Evolutionary conservation across 2,113 vertebrate genomes (phyloP).

Genomic region (Numida meleagris): DNA sequence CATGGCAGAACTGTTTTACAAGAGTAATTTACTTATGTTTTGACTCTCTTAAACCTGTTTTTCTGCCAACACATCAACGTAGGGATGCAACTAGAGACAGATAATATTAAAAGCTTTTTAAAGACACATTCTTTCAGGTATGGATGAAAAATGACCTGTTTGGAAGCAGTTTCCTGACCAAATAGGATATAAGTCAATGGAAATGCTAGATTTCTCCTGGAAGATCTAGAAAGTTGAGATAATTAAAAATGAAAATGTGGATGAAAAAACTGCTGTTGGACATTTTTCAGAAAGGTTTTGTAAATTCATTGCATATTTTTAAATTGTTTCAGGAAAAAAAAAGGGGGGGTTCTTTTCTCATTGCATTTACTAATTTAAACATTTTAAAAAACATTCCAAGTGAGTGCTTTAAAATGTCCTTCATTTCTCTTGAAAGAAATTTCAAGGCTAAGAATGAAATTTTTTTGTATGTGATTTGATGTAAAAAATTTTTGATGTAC

Average conservation of each 20-base stretch:
- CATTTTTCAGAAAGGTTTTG: background rate
- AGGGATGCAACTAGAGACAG: background rate
- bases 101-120: background rate
- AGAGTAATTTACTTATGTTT: background rate
- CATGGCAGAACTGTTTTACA: background rate
- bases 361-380: background rate
- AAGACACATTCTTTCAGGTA: background rate
- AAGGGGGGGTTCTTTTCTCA: rapidly evolving
- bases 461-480: background rate
- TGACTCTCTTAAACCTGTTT: background rate
- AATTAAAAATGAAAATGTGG: background rate
- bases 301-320: background rate
- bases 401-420: background rate
- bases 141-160: background rate
- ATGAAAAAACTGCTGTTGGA: background rate
- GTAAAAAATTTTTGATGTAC: background rate
- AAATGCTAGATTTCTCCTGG: background rate
- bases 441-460: background rate
- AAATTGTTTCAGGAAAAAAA: background rate
- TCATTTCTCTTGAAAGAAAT: background rate
- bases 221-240: background rate
- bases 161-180: background rate
- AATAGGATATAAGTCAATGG: background rate
- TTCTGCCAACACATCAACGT: background rate
- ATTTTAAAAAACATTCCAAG: background rate